Evolutionary conservation across 2,113 vertebrate species (phyloP).

Genomic region (Pampusana beccarii): DNA sequence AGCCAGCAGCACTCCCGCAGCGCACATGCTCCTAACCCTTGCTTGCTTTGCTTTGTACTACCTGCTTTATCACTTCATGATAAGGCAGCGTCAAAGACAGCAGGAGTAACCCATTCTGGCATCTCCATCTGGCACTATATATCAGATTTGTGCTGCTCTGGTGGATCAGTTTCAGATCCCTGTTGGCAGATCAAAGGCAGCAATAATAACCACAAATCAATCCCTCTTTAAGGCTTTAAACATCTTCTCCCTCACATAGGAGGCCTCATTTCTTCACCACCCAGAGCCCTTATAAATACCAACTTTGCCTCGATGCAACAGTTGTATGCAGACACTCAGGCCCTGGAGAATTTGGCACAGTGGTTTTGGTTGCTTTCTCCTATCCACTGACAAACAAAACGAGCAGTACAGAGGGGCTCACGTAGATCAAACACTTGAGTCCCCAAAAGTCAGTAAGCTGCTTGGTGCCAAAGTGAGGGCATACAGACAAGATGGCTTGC

Average conservation of each 20-base stretch:
- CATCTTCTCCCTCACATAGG: not conserved
- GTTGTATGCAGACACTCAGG: not conserved
- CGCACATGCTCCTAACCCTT: not conserved
- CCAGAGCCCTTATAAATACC: conserved; percentile 18
- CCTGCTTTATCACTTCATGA: conserved; percentile 22
- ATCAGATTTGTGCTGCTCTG: conserved; percentile 35
- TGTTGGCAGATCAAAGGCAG: conserved; percentile 53
- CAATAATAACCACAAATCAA: conserved; percentile 68
- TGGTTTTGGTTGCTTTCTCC: not conserved
- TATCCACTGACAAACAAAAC: not conserved
- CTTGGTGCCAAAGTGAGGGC: not conserved
- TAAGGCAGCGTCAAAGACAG: not conserved
- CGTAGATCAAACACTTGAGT: not conserved
- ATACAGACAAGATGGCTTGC: not conserved
- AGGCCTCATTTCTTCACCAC: conserved; percentile 17
- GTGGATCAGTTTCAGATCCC: conserved; percentile 56
- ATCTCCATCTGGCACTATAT: conserved; percentile 42
- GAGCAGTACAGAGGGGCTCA: not conserved
- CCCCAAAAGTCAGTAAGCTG: not conserved
- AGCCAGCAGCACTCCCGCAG: not conserved
- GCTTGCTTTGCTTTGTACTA: not conserved
- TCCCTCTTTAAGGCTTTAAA: conserved; percentile 40
- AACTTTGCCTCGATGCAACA: not conserved
- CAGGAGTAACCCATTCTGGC: conserved; percentile 47
- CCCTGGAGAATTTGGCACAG: not conserved